Base-by-base conservation (phyloP, 1,140 invertebrate genomes). In the Nylanderia fulva region DNA sequence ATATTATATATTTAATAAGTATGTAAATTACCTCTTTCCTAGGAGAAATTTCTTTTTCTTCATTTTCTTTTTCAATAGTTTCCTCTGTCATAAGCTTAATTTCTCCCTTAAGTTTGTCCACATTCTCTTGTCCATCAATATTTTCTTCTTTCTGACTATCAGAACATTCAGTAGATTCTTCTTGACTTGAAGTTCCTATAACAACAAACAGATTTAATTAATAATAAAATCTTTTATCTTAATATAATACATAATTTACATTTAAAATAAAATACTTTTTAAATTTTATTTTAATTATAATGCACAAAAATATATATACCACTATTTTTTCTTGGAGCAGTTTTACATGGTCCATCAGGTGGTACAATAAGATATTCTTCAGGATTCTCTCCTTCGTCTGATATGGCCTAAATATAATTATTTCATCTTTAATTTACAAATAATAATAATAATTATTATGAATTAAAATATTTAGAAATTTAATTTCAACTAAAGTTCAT, bases 351-450 rank as follows among this genome's bases (percentile, higher is more conserved):
- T 64, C 93, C 93, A 54, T 91, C 91, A 79, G 90, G 92, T 27
- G 94, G 94, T 83, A 97, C 96, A 94, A 98, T 98, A 27, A 96
- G 92, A 92, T 96, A 97, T 54, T 96, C 97, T 18, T 97, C 96
- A 18, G 97, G 97, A 95, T 98, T 96, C 75, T 96, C 91, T 1
- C 98, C 98, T 94, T 98, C 97, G n/a, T 97, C 97, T 90, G 96
- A 95, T 63, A 98, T 95, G 77, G 97, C 97, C 97, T 98, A 93
- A 64, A 92, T 88, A 85, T 39, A 69, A 68, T 42, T 58, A 42
- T 42, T 39, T 13, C 13, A 18, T 11, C 13, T 24, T 54, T 36
- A 63, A 39, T 69, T 48, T 54, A 71, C 2, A 69, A 8, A 52
- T 24, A 9, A 9, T 45, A 9, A 9, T 45, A 7, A 82, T 0